Percentiles rank a stretch among this genome's conserved stretches.
Conservation (phyloP, 2,888 invertebrate species). For the Hedya salicella region DNA sequence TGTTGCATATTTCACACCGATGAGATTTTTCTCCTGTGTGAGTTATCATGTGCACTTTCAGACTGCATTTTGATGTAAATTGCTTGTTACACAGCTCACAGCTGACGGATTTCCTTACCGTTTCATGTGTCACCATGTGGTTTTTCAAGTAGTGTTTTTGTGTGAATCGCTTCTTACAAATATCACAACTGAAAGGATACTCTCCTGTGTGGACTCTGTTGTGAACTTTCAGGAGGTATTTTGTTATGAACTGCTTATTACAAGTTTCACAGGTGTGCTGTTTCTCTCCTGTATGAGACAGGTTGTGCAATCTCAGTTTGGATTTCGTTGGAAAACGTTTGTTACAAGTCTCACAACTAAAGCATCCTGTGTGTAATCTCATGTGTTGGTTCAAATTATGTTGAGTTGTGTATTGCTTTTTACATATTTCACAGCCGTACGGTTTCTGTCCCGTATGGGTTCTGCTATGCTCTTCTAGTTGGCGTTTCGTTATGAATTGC, state of each 20-base stretch:
- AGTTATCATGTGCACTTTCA: too few relatives aligned
- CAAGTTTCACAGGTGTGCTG: conserved; percentile 11
- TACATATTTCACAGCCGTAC: not conserved
- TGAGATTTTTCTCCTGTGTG: too few relatives aligned
- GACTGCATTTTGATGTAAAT: too few relatives aligned
- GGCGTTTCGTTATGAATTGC: conserved; percentile 1
- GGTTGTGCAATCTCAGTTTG: too few relatives aligned
- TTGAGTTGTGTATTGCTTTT: not conserved
- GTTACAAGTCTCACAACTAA: not conserved
- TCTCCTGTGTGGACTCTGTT: conserved; percentile 16
- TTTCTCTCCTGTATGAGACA: not conserved
- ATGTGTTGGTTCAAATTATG: too few relatives aligned
- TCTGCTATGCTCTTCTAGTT: conserved; percentile 6
- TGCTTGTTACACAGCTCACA: too few relatives aligned
- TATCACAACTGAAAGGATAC: conserved; percentile 11
- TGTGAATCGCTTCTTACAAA: conserved; percentile 13
- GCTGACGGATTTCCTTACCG: not conserved
- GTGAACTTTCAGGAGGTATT: conserved; percentile 8
- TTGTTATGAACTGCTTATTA: conserved; percentile 6
- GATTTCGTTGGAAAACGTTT: not conserved
- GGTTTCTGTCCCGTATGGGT: not conserved
- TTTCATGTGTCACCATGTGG: not conserved
- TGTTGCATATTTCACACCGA: too few relatives aligned
- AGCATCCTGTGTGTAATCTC: too few relatives aligned
- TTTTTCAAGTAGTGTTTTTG: conserved; percentile 8